Base-by-base conservation (phyloP, 92 coral and sea anemone species). In the Nematostella vectensis region DNA sequence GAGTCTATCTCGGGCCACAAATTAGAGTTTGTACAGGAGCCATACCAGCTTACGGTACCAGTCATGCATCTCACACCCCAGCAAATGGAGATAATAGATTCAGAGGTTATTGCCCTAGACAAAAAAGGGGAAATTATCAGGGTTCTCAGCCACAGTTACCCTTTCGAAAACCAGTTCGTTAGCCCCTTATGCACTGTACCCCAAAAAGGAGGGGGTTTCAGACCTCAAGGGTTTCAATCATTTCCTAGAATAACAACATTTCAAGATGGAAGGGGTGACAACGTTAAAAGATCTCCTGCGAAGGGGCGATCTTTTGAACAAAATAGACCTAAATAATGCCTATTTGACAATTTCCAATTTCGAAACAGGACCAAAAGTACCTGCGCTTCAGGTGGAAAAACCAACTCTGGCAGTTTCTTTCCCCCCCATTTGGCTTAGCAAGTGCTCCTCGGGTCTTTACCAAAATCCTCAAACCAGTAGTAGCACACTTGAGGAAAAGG, bases 191-290 rank as follows among this genome's bases (percentile, higher is more conserved):
- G 6, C 40, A 33, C 40, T 33, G 40, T 33, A 33, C 40, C 40
- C 40, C 40, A 33, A 33, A 33, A 33, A 33, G 87, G 49, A 81
- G 70, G 30, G 80, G 71, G 38, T 70, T 49, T 49, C 68, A 39
- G 67, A 73, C 29, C 72, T 79, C 39, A 33, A 59, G 48, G 50
- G 59, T 24, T 69, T 69, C 50, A 61, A 70, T 63, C 72, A 59
- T 31, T 77, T 42, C 47, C 45, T 58, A 43, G 63, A 54, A 47
- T 68, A 74, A 73, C 29, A 74, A 50, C 78, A 80, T 40, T 81
- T 81, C 88, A 81, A 74, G 29, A 80, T 80, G 74, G 77, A 74
- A 47, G 81, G 77, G 45, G 72, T 79, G 21, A 71, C 56, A 25
- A 74, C 69, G 67, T 40, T 80, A 56, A 61, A 51, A 48, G 81